Conservation (phyloP, 2,888 invertebrate genomes). For the Myopa testacea region DNA sequence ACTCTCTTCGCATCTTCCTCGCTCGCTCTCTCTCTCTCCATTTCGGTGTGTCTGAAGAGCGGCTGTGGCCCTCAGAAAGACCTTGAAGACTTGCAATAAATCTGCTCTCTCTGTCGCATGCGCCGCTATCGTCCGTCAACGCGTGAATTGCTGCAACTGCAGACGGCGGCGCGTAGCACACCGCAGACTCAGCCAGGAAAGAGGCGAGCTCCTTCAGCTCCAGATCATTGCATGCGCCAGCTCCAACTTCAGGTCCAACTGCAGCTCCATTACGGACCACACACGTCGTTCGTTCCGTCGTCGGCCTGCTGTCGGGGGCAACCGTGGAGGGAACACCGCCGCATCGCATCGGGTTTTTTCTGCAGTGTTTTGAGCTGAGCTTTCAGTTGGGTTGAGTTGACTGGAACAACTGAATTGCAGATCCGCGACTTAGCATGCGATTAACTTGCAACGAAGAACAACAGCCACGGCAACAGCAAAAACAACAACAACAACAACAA, state of each 20-base stretch:
- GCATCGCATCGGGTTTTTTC: constrained; percentile 11
- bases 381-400: constrained; percentile 15
- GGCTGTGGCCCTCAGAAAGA: neutral
- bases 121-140: constrained; percentile 3
- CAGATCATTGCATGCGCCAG: constrained; percentile 18
- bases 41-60: neutral
- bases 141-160: constrained; percentile 8
- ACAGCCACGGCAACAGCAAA: constrained; percentile 49
- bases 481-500: constrained; percentile 39
- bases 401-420: constrained; percentile 29
- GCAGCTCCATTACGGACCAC: constrained; percentile 54
- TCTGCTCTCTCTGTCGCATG: neutral
- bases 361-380: neutral
- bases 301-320: neutral
- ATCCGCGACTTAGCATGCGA: constrained; percentile 32
- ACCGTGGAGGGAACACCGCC: neutral
- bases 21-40: neutral
- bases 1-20: neutral
- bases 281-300: constrained; percentile 52
- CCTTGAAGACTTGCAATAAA: neutral
- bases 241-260: constrained; percentile 33
- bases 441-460: constrained; percentile 32
- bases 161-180: neutral
- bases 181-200: neutral
- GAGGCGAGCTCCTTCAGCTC: constrained; percentile 20